Evolutionary conservation across 2,113 vertebrate species (phyloP).

Genomic region (Dipodomys merriami): DNA sequence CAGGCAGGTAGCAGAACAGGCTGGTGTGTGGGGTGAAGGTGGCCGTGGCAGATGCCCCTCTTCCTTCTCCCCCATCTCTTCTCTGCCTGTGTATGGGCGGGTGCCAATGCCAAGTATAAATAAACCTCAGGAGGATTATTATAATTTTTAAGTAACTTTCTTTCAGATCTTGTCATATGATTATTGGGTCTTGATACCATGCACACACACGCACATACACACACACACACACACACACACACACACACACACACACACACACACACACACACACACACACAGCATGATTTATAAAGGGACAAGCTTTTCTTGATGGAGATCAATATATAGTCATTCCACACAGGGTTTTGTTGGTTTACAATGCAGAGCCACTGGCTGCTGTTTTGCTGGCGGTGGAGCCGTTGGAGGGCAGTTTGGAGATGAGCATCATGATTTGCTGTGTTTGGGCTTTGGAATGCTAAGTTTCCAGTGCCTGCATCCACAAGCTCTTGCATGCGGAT

Average conservation of each 20-base stretch:
- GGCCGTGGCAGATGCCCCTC: too few relatives aligned
- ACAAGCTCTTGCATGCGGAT: neutral
- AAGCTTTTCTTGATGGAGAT: conserved; percentile 17
- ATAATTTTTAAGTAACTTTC: too few relatives aligned
- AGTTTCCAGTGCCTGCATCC: conserved; percentile 65
- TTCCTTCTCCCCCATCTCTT: neutral
- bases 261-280: neutral
- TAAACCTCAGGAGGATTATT: neutral
- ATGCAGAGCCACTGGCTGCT: neutral
- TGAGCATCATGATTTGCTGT: too few relatives aligned
- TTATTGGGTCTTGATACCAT: neutral
- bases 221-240: too few relatives aligned
- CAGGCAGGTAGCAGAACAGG: too few relatives aligned
- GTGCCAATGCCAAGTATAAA: neutral
- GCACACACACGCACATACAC: neutral
- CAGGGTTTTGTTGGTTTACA: neutral
- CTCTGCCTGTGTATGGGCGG: too few relatives aligned
- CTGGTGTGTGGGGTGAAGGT: neutral
- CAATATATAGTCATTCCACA: neutral
- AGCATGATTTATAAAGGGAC: conserved; percentile 38
- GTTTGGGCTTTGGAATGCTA: neutral
- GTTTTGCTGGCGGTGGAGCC: neutral
- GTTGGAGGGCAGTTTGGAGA: too few relatives aligned
- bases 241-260: neutral
- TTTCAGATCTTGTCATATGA: neutral